Percentiles rank a stretch among this genome's conserved stretches.
Evolutionary conservation across 2,888 invertebrate genomes (phyloP).

Genomic region (Hartigia nigra): DNA sequence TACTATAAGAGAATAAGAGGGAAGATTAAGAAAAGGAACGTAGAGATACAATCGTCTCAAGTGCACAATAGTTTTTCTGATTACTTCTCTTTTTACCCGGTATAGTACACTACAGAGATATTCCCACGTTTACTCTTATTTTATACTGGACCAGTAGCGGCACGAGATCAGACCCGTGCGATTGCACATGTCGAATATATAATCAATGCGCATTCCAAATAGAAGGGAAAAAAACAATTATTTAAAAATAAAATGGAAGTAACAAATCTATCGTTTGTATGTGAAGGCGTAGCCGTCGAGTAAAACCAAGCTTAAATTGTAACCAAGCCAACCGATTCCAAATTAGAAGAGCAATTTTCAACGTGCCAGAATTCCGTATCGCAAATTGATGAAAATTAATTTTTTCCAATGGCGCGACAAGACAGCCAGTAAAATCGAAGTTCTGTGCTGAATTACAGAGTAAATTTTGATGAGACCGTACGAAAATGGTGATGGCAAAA

Average conservation of each 20-base stretch:
- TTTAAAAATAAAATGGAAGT: neutral
- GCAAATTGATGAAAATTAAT: neutral
- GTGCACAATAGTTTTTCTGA: neutral
- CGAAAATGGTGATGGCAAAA: neutral
- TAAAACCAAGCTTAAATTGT: neutral
- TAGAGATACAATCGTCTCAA: neutral
- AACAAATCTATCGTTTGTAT: neutral
- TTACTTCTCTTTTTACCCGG: neutral
- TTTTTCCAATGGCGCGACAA: neutral
- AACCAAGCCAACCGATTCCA: neutral
- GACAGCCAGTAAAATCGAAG: neutral
- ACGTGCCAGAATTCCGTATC: neutral
- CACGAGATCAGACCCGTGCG: neutral
- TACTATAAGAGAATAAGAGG: neutral
- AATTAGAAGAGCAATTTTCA: neutral
- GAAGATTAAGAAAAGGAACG: neutral
- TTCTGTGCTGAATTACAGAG: neutral
- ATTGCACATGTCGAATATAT: neutral
- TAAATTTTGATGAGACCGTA: neutral
- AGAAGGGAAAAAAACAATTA: neutral
- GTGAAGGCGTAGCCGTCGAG: neutral
- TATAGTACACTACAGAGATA: neutral
- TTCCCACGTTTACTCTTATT: neutral
- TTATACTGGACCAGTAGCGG: neutral
- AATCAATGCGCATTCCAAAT: neutral